Conservation (phyloP, 2,888 invertebrate genomes). For the Anthrax anthrax region DNA sequence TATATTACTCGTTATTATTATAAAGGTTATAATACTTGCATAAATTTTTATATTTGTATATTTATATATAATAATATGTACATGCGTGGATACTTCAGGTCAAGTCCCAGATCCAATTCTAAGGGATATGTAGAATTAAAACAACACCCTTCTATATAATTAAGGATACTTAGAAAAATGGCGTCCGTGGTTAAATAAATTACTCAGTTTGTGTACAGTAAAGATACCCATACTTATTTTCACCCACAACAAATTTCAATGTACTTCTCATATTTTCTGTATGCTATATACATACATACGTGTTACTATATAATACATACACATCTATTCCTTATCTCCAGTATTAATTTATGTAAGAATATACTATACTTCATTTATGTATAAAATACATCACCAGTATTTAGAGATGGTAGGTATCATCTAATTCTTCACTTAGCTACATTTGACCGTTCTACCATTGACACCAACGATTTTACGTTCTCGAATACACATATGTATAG, state of each 20-base stretch:
- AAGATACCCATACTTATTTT: background rate
- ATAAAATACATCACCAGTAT: too few species aligned
- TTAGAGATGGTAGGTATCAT: too few species aligned
- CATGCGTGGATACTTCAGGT: background rate
- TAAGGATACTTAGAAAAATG: slow-evolving; percentile 13
- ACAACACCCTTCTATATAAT: slow-evolving; percentile 14
- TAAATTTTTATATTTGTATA: background rate
- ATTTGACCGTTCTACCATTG: too few species aligned
- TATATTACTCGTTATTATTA: background rate
- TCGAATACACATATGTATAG: too few species aligned
- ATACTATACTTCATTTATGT: too few species aligned
- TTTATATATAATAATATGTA: background rate
- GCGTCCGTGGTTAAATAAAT: slow-evolving; percentile 13
- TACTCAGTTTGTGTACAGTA: slow-evolving; percentile 8
- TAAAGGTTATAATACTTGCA: background rate
- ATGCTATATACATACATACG: too few species aligned
- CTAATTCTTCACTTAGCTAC: too few species aligned
- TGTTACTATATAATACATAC: too few species aligned
- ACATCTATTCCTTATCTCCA: too few species aligned
- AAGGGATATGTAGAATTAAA: slow-evolving; percentile 11
- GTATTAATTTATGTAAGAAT: too few species aligned
- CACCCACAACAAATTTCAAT: background rate
- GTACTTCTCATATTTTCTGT: background rate
- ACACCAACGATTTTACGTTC: too few species aligned
- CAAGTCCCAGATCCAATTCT: background rate